phyloP scores from a whole-genome alignment of 1,140 invertebrate species.

The Tribolium castaneum region DNA sequence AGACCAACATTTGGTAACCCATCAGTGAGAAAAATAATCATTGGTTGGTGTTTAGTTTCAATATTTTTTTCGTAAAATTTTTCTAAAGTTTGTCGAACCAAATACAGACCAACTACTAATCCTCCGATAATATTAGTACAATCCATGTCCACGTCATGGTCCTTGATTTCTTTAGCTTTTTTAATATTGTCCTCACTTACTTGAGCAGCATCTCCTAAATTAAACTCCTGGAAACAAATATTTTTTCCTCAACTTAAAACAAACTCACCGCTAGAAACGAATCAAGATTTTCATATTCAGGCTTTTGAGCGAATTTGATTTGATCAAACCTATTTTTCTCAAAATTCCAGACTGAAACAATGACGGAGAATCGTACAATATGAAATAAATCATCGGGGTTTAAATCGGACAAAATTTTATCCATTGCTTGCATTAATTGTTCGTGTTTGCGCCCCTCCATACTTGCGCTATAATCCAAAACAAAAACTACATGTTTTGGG shows the following conservation, averaged over 20 bases:
- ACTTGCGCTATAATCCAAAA: constrained; percentile 76
- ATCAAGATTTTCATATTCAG: background rate
- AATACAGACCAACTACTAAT: constrained; percentile 68
- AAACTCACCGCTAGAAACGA: background rate
- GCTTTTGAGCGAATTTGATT: background rate
- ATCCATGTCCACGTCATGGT: constrained; percentile 64
- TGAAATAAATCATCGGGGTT: constrained; percentile 73
- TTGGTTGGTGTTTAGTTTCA: constrained; percentile 63
- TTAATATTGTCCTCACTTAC: constrained; percentile 67
- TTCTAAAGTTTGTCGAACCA: constrained; percentile 57
- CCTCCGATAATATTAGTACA: constrained; percentile 75
- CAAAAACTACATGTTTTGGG: constrained; percentile 76
- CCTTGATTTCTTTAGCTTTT: constrained; percentile 65
- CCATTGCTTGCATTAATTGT: constrained; percentile 75
- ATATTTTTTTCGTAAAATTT: constrained; percentile 47
- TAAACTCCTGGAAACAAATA: constrained; percentile 44
- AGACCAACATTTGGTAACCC: constrained; percentile 75
- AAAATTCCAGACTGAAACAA: constrained; percentile 52
- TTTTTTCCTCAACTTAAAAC: background rate
- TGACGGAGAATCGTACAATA: constrained; percentile 71
- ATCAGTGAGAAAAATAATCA: constrained; percentile 82
- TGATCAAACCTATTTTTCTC: background rate
- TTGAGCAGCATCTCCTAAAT: constrained; percentile 61
- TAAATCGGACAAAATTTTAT: constrained; percentile 72
- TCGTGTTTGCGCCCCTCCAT: constrained; percentile 73